These are phyloP conservation scores for Macaria liturata DNA, from an alignment of 2,888 invertebrate species.

Conservation along the genomic window DNA sequence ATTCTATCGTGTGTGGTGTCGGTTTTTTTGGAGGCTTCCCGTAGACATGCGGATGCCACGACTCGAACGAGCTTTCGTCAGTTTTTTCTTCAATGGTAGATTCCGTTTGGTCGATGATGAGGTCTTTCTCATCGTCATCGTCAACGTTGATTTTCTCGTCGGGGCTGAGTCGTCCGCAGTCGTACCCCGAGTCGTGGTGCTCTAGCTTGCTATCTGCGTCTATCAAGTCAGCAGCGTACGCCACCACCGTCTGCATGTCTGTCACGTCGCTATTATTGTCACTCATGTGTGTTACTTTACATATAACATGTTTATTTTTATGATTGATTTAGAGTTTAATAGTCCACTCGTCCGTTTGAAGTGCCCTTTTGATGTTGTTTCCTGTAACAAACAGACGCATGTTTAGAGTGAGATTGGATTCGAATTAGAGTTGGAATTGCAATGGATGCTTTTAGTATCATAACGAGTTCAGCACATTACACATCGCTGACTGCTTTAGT, in stretches of 20 bases:
- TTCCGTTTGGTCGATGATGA: slow-evolving; percentile 56
- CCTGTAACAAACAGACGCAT: slow-evolving; percentile 40
- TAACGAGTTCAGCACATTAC: neutral
- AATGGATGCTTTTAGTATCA: slow-evolving; percentile 4
- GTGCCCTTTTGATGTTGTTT: slow-evolving; percentile 36
- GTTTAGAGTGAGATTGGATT: slow-evolving; percentile 28
- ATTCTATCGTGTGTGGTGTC: slow-evolving; percentile 94
- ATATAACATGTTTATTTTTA: slow-evolving; percentile 80
- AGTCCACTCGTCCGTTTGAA: slow-evolving; percentile 44
- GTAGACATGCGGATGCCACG: slow-evolving; percentile 96
- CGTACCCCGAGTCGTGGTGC: slow-evolving; percentile 51
- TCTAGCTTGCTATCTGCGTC: slow-evolving; percentile 51
- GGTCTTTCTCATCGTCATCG: slow-evolving; percentile 53
- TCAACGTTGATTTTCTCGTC: slow-evolving; percentile 65
- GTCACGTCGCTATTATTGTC: slow-evolving; percentile 44
- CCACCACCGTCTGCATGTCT: slow-evolving; percentile 75
- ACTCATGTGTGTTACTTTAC: slow-evolving; percentile 66
- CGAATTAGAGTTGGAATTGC: slow-evolving; percentile 24
- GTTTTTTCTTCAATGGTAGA: slow-evolving; percentile 37
- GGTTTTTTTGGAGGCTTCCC: slow-evolving; percentile 91
- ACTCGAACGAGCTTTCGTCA: slow-evolving; percentile 41
- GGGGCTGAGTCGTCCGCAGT: slow-evolving; percentile 54
- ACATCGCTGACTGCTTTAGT: no score
- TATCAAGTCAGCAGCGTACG: slow-evolving; percentile 59
- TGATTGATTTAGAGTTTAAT: slow-evolving; percentile 74